phyloP scores from a whole-genome alignment of 2,113 vertebrate genomes.

The Nothocercus nigrocapillus region DNA sequence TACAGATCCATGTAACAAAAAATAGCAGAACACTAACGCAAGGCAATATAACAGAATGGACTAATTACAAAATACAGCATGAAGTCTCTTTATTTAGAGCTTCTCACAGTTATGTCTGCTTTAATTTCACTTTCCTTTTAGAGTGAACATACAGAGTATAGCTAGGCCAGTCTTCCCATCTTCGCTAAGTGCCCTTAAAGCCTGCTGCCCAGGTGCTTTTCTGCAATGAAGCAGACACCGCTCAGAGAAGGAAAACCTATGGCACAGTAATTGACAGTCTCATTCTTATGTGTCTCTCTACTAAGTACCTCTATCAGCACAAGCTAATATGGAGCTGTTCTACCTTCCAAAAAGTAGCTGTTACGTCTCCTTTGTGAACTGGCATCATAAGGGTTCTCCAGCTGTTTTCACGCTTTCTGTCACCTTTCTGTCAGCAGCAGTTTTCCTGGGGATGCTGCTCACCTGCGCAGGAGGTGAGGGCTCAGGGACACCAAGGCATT shows the following conservation, averaged over 20 bases:
- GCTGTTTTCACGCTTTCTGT: not conserved
- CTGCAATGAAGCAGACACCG: not conserved
- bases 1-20: not conserved
- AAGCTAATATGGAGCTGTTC: not conserved
- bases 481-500: not conserved
- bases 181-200: not conserved
- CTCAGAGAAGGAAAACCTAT: not conserved
- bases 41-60: not conserved
- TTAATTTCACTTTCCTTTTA: not conserved
- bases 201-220: not conserved
- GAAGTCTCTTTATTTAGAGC: not conserved
- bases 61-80: not conserved
- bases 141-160: not conserved
- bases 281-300: not conserved
- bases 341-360: not conserved
- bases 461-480: not conserved
- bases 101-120: not conserved
- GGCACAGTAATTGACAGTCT: not conserved
- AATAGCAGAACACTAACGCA: not conserved
- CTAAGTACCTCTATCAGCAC: not conserved
- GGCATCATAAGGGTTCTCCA: not conserved
- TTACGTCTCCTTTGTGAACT: not conserved
- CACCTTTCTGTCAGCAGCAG: not conserved
- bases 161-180: rapidly evolving
- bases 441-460: not conserved